A percentile compares a stretch with the other conserved stretches of the same genome.
Evolutionary conservation across 2,113 vertebrate species (phyloP).

Genomic region (Megalops atlanticus): DNA sequence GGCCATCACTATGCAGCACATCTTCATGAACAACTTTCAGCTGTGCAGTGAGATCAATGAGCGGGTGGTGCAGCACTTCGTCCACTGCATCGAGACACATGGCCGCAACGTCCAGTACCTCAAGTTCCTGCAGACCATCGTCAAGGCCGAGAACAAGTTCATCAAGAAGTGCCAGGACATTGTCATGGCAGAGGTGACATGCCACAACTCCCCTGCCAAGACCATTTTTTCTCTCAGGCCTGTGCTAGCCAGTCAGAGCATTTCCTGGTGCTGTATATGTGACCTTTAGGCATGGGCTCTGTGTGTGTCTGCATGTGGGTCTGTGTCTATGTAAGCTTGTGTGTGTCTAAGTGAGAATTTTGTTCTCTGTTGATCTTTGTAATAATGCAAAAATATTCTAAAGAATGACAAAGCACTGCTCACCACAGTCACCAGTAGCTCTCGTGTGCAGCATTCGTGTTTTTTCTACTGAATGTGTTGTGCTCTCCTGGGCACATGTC

Average conservation of each 20-base stretch:
- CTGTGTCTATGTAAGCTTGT: not conserved
- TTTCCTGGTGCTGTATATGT: not conserved
- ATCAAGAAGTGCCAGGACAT: conserved; percentile 99
- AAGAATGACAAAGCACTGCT: too few relatives aligned
- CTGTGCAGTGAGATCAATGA: conserved; percentile 97
- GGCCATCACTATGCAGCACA: conserved; percentile 96
- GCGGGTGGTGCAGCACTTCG: conserved; percentile 96
- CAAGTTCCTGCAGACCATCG: conserved; percentile 96
- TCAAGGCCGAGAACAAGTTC: conserved; percentile 96
- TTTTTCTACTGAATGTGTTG: too few relatives aligned
- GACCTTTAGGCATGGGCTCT: not conserved
- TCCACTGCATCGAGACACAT: conserved; percentile 95
- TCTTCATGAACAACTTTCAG: conserved; percentile 99
- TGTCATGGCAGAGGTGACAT: conserved; percentile 94
- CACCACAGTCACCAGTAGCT: too few relatives aligned
- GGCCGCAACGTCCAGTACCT: conserved; percentile 96
- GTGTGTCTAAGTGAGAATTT: not conserved
- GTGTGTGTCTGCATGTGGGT: not conserved
- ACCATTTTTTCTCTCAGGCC: too few relatives aligned
- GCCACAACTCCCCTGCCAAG: too few relatives aligned
- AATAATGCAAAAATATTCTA: too few relatives aligned
- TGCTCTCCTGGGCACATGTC: too few relatives aligned
- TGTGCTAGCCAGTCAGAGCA: too few relatives aligned
- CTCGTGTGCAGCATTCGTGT: too few relatives aligned
- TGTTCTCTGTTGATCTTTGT: not conserved